Percentiles rank a stretch among this genome's conserved stretches.
Conservation (phyloP, 2,113 vertebrate species). For the Pteronura brasiliensis region DNA sequence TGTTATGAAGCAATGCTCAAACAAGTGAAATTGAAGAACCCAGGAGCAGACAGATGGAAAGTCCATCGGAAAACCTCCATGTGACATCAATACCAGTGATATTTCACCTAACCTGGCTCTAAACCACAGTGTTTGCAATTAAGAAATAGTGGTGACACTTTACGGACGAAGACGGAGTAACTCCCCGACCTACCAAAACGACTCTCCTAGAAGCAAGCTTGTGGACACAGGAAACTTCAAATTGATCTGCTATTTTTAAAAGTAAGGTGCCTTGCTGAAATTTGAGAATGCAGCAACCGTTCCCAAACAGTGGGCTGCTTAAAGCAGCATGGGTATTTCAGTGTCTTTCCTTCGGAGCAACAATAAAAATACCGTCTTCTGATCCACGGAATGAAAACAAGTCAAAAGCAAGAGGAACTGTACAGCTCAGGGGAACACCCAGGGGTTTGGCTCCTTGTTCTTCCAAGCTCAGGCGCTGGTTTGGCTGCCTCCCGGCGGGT, state of each 20-base stretch:
- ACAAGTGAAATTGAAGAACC: neutral
- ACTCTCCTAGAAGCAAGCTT: neutral
- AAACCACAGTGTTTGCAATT: neutral
- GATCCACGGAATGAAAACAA: neutral
- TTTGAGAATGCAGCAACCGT: slow-evolving; percentile 1
- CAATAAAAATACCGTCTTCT: neutral
- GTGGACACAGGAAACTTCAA: neutral
- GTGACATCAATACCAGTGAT: neutral
- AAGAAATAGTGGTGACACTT: neutral
- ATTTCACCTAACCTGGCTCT: neutral
- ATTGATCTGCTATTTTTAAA: neutral
- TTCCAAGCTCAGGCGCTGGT: neutral
- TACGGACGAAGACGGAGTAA: neutral
- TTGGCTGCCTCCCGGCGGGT: neutral
- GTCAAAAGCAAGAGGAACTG: neutral
- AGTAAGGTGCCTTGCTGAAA: neutral
- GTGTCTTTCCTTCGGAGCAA: neutral
- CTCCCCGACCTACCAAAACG: neutral
- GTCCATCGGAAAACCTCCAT: neutral
- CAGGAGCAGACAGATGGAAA: neutral
- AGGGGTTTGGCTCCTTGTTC: neutral
- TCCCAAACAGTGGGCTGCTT: neutral
- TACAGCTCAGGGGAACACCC: neutral
- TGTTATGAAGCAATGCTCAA: neutral
- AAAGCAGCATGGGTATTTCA: neutral